Evolutionary conservation across 2,113 vertebrate species (phyloP).

Genomic region (Amphilophus citrinellus): DNA sequence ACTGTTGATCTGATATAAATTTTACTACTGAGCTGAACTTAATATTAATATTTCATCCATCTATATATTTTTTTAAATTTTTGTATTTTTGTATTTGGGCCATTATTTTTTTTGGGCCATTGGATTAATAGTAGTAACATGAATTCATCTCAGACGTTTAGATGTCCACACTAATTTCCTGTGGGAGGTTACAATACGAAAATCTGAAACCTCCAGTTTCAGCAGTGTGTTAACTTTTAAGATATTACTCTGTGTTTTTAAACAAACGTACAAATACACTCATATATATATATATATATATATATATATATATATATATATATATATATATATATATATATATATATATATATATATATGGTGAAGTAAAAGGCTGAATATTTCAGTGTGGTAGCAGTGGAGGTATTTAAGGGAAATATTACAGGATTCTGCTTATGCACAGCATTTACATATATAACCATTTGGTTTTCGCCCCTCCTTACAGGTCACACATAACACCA

Average conservation of each 20-base stretch:
- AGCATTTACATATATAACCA: background rate
- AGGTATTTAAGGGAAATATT: background rate
- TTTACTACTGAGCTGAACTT: background rate
- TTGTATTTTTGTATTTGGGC: background rate
- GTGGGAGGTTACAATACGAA: background rate
- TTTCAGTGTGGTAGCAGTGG: background rate
- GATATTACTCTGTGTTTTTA: background rate
- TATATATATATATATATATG: no score
- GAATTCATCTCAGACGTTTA: background rate
- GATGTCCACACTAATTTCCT: background rate
- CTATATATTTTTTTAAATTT: background rate
- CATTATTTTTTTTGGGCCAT: background rate
- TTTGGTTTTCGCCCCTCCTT: background rate
- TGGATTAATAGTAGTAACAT: background rate
- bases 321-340: no score
- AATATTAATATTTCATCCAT: background rate
- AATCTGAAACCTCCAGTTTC: background rate
- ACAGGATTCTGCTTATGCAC: background rate
- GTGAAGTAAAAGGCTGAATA: background rate
- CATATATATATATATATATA: no score
- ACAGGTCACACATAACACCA: background rate
- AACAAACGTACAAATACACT: no score
- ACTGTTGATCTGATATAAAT: background rate
- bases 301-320: no score
- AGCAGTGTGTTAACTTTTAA: background rate